Conservation (phyloP, 2,888 invertebrate genomes). For the Thecocarcelia acutangulata region DNA sequence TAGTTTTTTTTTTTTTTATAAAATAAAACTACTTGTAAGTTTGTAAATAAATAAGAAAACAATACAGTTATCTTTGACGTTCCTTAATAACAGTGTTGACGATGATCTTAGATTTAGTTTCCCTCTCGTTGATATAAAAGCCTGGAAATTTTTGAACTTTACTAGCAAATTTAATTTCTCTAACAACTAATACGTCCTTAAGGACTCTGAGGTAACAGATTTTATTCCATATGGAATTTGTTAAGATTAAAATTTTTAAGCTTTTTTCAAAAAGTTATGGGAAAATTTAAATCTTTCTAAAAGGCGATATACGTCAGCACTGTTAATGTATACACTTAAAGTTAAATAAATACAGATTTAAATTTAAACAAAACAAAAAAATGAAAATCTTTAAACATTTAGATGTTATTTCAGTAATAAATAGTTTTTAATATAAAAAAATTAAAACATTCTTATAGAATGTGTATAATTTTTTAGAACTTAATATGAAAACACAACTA, state of each 20-base stretch:
- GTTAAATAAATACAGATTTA: conserved; percentile 71
- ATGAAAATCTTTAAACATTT: conserved; percentile 51
- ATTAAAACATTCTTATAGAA: conserved; percentile 70
- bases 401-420: conserved; percentile 62
- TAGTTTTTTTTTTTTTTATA: too few relatives aligned
- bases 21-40: conserved; percentile 59
- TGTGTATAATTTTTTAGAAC: conserved; percentile 54
- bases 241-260: conserved; percentile 6
- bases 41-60: conserved; percentile 67
- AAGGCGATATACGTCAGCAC: conserved; percentile 62
- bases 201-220: too few relatives aligned
- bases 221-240: conserved; percentile 18
- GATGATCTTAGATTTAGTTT: conserved; percentile 49
- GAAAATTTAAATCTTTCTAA: conserved; percentile 51
- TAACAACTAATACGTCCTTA: background rate
- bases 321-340: conserved; percentile 67
- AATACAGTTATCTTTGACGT: conserved; percentile 70
- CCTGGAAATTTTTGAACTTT: conserved; percentile 6
- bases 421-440: conserved; percentile 48
- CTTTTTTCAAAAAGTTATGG: conserved; percentile 1
- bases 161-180: conserved; percentile 1
- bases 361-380: too few relatives aligned
- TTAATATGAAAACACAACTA: conserved; percentile 63
- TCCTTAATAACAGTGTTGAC: conserved; percentile 68
- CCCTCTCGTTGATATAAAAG: conserved; percentile 14